Evolutionary conservation across 2,888 invertebrate genomes (phyloP).

Genomic region (Ophion costatus): DNA sequence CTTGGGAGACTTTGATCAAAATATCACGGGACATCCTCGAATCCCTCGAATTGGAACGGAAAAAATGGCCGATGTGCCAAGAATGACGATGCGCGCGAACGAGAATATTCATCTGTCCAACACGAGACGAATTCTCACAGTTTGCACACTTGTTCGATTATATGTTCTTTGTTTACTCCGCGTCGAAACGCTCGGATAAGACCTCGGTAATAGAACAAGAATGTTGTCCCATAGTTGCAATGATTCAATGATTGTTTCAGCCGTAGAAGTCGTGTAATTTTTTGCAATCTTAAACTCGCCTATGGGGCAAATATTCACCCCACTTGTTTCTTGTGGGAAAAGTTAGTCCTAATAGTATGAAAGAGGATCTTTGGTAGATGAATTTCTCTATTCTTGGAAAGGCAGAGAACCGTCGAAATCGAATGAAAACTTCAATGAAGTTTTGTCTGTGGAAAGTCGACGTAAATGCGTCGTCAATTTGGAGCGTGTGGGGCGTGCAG

Average conservation of each 20-base stretch:
- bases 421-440: neutral
- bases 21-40: neutral
- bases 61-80: neutral
- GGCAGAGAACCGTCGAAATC: neutral
- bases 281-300: neutral
- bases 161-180: neutral
- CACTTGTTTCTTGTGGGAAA: too few species aligned
- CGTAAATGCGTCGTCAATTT: neutral
- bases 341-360: neutral
- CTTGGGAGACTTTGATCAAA: neutral
- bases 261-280: neutral
- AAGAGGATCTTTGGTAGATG: neutral
- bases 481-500: neutral
- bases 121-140: neutral
- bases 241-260: neutral
- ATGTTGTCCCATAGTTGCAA: neutral
- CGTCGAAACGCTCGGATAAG: neutral
- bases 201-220: neutral
- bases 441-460: neutral
- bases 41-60: neutral
- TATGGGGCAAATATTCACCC: too few species aligned
- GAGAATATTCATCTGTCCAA: neutral
- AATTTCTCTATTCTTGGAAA: neutral
- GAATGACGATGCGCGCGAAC: slow-evolving; percentile 10
- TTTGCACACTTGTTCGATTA: neutral